phyloP scores from a whole-genome alignment of 1,140 invertebrate species.

The Pteromalus puparum region DNA sequence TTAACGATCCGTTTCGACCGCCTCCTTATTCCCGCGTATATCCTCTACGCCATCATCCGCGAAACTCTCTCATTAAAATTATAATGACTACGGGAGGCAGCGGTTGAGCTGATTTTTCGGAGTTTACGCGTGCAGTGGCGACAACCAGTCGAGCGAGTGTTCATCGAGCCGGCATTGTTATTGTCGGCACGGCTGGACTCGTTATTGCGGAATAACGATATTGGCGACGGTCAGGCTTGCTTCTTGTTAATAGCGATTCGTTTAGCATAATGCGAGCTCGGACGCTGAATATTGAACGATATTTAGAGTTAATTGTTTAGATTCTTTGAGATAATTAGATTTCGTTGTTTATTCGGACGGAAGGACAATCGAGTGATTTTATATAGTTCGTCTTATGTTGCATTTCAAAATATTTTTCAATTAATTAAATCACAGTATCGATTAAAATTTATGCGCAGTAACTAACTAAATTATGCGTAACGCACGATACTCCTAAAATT shows the following conservation, averaged over 20 bases:
- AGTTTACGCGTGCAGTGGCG: background rate
- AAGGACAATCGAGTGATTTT: too few relatives aligned
- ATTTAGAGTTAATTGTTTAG: background rate
- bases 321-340: too few relatives aligned
- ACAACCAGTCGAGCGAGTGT: background rate
- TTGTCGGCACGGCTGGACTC: background rate
- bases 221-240: background rate
- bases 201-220: background rate
- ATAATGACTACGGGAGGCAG: background rate
- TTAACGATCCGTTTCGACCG: slow-evolving; percentile 43
- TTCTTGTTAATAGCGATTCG: slow-evolving; percentile 2
- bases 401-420: too few relatives aligned
- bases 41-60: background rate
- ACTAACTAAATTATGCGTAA: too few relatives aligned
- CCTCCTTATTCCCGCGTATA: background rate
- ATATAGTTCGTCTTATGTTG: too few relatives aligned
- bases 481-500: background rate
- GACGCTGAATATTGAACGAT: background rate
- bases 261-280: slow-evolving; percentile 41
- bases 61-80: slow-evolving; percentile 27
- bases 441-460: too few relatives aligned
- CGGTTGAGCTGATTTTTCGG: background rate
- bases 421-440: too few relatives aligned
- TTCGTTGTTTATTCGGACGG: too few relatives aligned
- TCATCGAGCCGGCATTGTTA: slow-evolving; percentile 4